phyloP scores from a whole-genome alignment of 2,888 invertebrate species.

The Dione vanillae region DNA sequence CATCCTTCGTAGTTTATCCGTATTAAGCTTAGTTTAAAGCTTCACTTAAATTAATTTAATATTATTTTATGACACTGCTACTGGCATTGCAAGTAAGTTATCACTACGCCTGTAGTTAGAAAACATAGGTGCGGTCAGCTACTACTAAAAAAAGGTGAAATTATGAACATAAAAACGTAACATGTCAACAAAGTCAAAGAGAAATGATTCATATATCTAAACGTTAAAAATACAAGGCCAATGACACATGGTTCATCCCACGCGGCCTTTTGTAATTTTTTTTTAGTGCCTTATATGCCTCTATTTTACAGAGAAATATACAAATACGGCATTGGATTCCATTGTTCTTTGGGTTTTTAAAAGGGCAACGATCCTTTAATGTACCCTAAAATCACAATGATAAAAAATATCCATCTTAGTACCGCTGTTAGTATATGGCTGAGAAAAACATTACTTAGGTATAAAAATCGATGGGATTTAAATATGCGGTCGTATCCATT shows the following conservation, averaged over 20 bases:
- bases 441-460: no score
- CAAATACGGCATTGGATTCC: no score
- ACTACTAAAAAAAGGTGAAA: slow-evolving; percentile 6
- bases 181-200: slow-evolving; percentile 16
- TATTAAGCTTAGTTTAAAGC: no score
- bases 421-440: no score
- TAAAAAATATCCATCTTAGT: no score
- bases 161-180: slow-evolving; percentile 10
- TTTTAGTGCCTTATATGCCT: background rate
- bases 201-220: slow-evolving; percentile 6
- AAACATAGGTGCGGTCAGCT: slow-evolving; percentile 14
- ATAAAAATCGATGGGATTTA: no score
- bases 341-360: no score
- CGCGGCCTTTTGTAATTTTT: background rate
- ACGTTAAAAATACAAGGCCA: slow-evolving; percentile 17
- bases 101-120: background rate
- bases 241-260: background rate
- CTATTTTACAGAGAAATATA: background rate
- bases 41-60: no score
- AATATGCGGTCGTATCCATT: no score
- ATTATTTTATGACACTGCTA: background rate
- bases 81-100: background rate
- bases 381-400: no score
- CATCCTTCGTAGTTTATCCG: no score
- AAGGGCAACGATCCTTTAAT: no score